Percentiles rank a stretch among this genome's conserved stretches.
Conservation (phyloP, 1,140 invertebrate genomes). For the Proctacanthus coquilletti region DNA sequence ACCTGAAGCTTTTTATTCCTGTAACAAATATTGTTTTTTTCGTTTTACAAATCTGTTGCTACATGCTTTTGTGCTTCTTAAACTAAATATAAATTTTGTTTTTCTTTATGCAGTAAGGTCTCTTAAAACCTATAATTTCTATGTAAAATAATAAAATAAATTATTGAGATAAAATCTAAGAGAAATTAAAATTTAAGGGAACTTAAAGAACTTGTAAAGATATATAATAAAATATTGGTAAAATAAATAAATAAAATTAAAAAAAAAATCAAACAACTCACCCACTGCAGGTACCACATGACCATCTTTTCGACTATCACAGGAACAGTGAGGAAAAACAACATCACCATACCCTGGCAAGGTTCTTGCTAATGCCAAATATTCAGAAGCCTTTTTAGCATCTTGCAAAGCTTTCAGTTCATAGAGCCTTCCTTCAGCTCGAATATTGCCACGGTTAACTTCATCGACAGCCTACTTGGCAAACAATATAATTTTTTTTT, state of each 20-base stretch:
- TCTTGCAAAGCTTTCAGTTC: constrained; percentile 92
- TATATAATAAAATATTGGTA: not conserved
- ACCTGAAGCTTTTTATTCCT: constrained; percentile 52
- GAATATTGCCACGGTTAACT: constrained; percentile 83
- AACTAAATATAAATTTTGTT: too few species aligned
- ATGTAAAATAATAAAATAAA: too few species aligned
- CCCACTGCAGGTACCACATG: constrained; percentile 73
- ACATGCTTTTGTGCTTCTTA: too few species aligned
- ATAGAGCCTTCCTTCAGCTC: constrained; percentile 77
- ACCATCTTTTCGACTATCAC: constrained; percentile 83
- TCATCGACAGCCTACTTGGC: constrained; percentile 69
- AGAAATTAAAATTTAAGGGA: too few species aligned
- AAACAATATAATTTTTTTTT: not conserved
- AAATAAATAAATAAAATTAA: constrained; percentile 1
- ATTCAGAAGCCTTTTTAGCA: constrained; percentile 71
- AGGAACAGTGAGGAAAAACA: constrained; percentile 88
- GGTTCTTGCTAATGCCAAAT: constrained; percentile 68
- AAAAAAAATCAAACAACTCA: constrained; percentile 15
- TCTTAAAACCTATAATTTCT: too few species aligned
- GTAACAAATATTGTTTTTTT: too few species aligned
- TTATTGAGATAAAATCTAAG: too few species aligned
- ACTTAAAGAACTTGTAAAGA: too few species aligned
- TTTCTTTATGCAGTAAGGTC: too few species aligned
- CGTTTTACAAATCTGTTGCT: too few species aligned
- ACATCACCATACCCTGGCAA: constrained; percentile 84